Conservation (phyloP, 2,113 vertebrate species). For the Morone saxatilis region DNA sequence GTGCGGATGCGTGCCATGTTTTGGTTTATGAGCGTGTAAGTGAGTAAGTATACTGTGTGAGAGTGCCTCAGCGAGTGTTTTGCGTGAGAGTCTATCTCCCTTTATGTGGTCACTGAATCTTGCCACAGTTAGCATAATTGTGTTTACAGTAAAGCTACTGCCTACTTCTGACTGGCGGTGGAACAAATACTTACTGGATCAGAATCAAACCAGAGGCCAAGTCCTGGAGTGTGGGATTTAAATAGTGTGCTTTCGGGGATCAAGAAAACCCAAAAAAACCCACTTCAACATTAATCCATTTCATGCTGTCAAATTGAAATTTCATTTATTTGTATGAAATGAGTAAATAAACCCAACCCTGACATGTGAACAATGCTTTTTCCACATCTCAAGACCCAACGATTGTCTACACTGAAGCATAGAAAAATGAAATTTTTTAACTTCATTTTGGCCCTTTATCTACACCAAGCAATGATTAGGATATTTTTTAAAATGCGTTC, state of each 20-base stretch:
- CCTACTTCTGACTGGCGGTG: conserved; percentile 73
- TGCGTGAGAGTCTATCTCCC: conserved; percentile 70
- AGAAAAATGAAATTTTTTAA: too few relatives aligned
- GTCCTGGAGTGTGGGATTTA: conserved; percentile 63
- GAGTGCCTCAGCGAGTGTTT: conserved; percentile 59
- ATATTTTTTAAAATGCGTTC: too few relatives aligned
- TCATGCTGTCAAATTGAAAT: neutral
- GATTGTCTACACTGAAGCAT: too few relatives aligned
- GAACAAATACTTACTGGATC: conserved; percentile 81
- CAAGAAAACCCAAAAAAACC: conserved; percentile 34
- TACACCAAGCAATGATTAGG: neutral
- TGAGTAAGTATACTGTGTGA: conserved; percentile 71
- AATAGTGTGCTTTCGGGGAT: conserved; percentile 32
- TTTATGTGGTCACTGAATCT: conserved; percentile 80
- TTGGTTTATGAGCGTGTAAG: conserved; percentile 65
- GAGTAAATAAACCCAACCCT: neutral
- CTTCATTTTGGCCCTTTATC: neutral
- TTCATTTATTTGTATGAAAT: conserved; percentile 10
- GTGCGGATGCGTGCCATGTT: conserved; percentile 66
- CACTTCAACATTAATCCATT: conserved; percentile 5
- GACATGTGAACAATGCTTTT: neutral
- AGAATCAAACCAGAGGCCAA: conserved; percentile 66
- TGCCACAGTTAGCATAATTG: conserved; percentile 78
- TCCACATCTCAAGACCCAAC: too few relatives aligned
- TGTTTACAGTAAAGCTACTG: conserved; percentile 81